Percentiles rank a stretch among this genome's conserved stretches.
phyloP scores from a whole-genome alignment of 2,113 vertebrate species.

The Austrofundulus limnaeus region DNA sequence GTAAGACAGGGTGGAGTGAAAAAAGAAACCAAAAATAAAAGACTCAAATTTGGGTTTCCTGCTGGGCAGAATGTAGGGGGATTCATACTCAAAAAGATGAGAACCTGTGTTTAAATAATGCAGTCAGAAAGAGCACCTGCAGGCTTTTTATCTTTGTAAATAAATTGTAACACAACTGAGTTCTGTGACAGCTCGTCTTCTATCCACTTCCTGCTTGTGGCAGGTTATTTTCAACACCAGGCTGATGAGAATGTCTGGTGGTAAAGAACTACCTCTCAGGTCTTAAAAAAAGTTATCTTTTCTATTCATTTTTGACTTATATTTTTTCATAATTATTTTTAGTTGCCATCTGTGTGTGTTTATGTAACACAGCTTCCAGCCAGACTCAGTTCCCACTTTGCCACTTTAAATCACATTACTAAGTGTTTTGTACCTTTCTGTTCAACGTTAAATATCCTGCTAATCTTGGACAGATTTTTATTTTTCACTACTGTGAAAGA shows the following conservation, averaged over 20 bases:
- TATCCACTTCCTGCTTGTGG: constrained; percentile 40
- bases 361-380: neutral
- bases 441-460: no score
- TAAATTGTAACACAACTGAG: constrained; percentile 26
- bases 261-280: constrained; percentile 13
- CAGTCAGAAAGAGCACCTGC: constrained; percentile 29
- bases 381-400: neutral
- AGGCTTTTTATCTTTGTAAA: constrained; percentile 35
- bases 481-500: no score
- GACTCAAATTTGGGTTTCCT: constrained; percentile 41
- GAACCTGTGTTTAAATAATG: constrained; percentile 36
- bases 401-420: neutral
- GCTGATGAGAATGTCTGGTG: constrained; percentile 25
- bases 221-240: constrained; percentile 28
- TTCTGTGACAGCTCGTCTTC: constrained; percentile 46
- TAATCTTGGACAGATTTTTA: no score
- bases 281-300: constrained; percentile 1
- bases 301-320: neutral
- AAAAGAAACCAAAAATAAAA: constrained; percentile 3
- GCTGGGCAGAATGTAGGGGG: constrained; percentile 19
- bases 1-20: neutral
- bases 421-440: no score
- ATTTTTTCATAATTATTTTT: no score
- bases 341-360: neutral
- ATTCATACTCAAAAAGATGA: constrained; percentile 35